Conservation (phyloP, 2,797 vertebrate genomes). For the Novumbra hubbsi region DNA sequence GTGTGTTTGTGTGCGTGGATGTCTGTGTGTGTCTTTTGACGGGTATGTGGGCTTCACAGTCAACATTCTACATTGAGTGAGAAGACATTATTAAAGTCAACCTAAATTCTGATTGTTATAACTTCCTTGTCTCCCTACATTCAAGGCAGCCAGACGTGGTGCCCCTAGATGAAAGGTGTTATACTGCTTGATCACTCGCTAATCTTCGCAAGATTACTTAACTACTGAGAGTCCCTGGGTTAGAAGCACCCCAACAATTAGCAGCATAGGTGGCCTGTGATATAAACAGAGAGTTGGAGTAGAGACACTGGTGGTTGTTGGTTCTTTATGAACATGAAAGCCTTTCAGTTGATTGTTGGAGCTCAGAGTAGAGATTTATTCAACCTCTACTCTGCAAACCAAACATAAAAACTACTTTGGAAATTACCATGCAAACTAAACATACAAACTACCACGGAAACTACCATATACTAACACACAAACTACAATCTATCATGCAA, state of each 20-base stretch:
- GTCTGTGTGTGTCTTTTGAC: constrained; percentile 6
- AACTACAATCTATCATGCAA: no score
- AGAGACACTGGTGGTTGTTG: constrained; percentile 54
- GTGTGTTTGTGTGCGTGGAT: constrained; percentile 35
- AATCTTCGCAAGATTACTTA: background rate
- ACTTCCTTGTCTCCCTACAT: background rate
- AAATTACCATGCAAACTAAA: no score
- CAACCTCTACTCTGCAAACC: no score
- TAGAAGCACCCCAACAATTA: constrained; percentile 11
- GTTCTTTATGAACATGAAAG: constrained; percentile 31
- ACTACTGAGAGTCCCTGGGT: constrained; percentile 34
- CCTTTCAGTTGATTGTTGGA: constrained; percentile 23
- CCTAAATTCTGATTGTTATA: background rate
- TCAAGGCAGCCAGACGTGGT: background rate
- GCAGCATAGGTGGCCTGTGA: constrained; percentile 51
- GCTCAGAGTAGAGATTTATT: background rate
- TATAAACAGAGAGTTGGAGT: background rate
- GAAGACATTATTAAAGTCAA: background rate
- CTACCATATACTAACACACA: no score
- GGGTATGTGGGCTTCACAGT: constrained; percentile 5
- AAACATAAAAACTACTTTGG: no score
- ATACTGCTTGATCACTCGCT: background rate
- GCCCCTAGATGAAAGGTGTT: background rate
- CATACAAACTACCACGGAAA: no score
- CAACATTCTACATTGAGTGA: background rate